These are phyloP conservation scores for Perizoma affinitatum DNA, from an alignment of 2,888 invertebrate genomes.

Conservation along the genomic window DNA sequence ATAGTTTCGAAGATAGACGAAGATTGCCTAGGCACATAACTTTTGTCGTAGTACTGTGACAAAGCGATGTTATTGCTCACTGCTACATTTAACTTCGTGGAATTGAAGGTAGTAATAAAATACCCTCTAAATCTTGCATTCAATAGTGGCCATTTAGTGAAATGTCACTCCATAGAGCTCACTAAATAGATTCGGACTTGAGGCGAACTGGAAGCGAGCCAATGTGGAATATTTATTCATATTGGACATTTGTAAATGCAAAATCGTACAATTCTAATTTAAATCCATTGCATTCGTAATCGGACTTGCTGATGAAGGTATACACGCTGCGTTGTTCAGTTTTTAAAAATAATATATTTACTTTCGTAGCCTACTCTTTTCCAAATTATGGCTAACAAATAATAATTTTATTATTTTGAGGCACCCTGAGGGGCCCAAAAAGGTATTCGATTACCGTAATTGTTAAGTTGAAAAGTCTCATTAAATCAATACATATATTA, in stretches of 20 bases:
- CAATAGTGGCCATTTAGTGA: slow-evolving; percentile 38
- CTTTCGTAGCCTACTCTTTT: too few relatives aligned
- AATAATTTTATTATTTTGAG: too few relatives aligned
- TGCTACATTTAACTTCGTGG: neutral
- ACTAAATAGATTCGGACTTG: slow-evolving; percentile 38
- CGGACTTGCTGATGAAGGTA: slow-evolving; percentile 15
- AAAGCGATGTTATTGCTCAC: neutral
- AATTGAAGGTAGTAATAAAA: slow-evolving; percentile 25
- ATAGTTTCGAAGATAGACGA: too few relatives aligned
- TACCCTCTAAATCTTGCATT: slow-evolving; percentile 31
- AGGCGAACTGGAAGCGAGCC: slow-evolving; percentile 46
- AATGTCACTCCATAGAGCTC: slow-evolving; percentile 44
- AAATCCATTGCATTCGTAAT: slow-evolving; percentile 26
- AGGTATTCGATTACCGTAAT: too few relatives aligned
- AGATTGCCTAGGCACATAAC: too few relatives aligned
- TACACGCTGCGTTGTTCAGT: slow-evolving; percentile 8
- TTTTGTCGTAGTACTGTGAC: too few relatives aligned
- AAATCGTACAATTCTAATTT: slow-evolving; percentile 38
- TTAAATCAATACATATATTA: too few relatives aligned
- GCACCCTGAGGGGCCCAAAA: too few relatives aligned
- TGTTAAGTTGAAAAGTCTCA: too few relatives aligned
- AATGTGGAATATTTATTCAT: slow-evolving; percentile 40
- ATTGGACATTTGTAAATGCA: slow-evolving; percentile 35
- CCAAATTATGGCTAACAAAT: too few relatives aligned
- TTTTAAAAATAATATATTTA: too few relatives aligned